These are phyloP conservation scores for Epinotia brunnichana DNA, from an alignment of 2,888 invertebrate genomes.

Conservation along the genomic window DNA sequence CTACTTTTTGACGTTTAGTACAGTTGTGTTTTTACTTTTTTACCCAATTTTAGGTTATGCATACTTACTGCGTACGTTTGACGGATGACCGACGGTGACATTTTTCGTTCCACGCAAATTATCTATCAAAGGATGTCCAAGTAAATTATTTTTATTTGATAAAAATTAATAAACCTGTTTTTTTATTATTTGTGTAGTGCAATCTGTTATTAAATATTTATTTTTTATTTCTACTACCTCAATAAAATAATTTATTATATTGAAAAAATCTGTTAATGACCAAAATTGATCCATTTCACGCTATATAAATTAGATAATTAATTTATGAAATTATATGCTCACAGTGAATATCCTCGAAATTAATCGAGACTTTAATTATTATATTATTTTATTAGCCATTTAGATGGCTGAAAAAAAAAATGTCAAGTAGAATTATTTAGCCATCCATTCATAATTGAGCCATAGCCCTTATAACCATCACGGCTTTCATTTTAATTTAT, in stretches of 20 bases:
- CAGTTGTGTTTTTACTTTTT: not conserved
- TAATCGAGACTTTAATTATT: not conserved
- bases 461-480: too few relatives aligned
- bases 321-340: too few relatives aligned
- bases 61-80: not conserved
- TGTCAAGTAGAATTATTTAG: not conserved
- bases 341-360: not conserved
- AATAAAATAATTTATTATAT: too few relatives aligned
- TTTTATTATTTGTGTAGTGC: not conserved
- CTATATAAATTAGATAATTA: not conserved
- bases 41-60: slow-evolving; percentile 2
- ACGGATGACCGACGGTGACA: not conserved
- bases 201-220: too few relatives aligned
- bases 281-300: not conserved
- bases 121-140: not conserved
- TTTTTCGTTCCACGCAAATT: slow-evolving; percentile 10
- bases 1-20: not conserved
- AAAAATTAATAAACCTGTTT: not conserved
- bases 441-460: too few relatives aligned
- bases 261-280: not conserved
- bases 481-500: slow-evolving; percentile 31
- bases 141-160: not conserved
- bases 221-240: too few relatives aligned
- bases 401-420: not conserved
- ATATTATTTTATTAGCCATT: not conserved